Evolutionary conservation across 1,140 invertebrate species (phyloP), one percentile per base, ranked within the genome.

Genomic region (Penaeus vannamei): DNA sequence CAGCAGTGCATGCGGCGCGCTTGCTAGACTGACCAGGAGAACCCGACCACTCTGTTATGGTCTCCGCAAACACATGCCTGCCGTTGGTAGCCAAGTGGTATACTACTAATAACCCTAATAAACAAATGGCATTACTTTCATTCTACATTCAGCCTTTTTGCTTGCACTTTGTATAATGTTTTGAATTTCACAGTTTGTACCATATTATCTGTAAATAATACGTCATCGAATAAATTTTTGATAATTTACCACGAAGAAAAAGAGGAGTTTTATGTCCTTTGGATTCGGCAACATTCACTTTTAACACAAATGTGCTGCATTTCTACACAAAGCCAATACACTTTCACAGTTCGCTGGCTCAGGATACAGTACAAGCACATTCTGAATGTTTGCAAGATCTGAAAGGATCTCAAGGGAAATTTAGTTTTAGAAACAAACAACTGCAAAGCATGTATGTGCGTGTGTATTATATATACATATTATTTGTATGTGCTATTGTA

Each of bases 151-250:
- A 86, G 89, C 85, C 90, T 87, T 90, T 86, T 85, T 90, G 87
- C 90, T 91, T 89, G 87, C 90, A 91, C 90, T 91, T 91, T 86
- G 87, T 89, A 89, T 86, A 80, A 90, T 91, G 87, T 91, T 91
- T 91, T 91, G 87, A 90, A 90, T 91, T 93, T 93, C 92, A 93
- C 93, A 92, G 92, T 93, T 93, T 93, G 93, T 93, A 93, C 92
- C 92, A 92, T 93, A 93, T 92, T 92, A 92, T 92, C 92, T 93
- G 93, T 93, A 93, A 91, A 92, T 93, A 93, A 92, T 93, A 92
- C 91, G 92, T 93, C 93, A 93, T 93, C 92, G 92, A 93, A 93
- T 93, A 93, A 93, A 93, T 92, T 93, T 93, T 93, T 93, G 92
- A 93, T 93, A 93, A 93, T 92, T 93, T 93, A 93, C 92, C 92